phyloP scores from a whole-genome alignment of 2,888 invertebrate species.

The Lissonota sp. region DNA sequence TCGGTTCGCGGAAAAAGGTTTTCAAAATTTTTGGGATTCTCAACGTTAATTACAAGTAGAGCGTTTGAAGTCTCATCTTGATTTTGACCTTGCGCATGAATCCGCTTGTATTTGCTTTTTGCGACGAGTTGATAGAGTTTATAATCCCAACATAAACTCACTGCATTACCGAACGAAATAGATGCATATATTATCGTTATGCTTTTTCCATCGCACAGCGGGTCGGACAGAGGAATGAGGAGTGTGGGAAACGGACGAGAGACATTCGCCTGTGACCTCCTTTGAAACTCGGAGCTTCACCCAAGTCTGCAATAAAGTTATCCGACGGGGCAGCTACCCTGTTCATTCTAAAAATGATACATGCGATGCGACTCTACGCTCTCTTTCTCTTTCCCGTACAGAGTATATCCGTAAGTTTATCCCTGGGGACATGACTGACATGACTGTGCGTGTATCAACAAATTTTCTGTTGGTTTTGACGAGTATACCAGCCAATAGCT shows the following conservation, averaged over 20 bases:
- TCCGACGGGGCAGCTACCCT: conserved; percentile 38
- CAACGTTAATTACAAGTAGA: no score
- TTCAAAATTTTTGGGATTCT: no score
- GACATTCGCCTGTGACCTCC: conserved; percentile 43
- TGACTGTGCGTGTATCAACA: conserved; percentile 24
- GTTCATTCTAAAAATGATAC: conserved; percentile 54
- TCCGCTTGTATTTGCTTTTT: no score
- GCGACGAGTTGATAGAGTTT: not conserved
- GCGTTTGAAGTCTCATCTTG: no score
- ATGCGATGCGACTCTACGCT: conserved; percentile 31
- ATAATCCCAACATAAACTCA: not conserved
- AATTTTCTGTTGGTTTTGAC: conserved; percentile 3
- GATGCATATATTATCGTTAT: conserved; percentile 42
- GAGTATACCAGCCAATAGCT: not conserved
- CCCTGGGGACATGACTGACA: conserved; percentile 10
- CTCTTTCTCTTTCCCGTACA: not conserved
- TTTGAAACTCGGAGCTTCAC: conserved; percentile 50
- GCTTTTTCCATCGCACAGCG: not conserved
- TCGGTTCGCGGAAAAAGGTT: no score
- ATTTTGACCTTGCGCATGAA: no score
- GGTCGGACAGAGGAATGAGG: conserved; percentile 2
- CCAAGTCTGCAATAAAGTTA: conserved; percentile 36
- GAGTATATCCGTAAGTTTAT: conserved; percentile 16
- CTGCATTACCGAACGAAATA: conserved; percentile 40
- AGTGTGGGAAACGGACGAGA: not conserved